phyloP scores from a whole-genome alignment of 2,888 invertebrate species.

The Bombylius major region DNA sequence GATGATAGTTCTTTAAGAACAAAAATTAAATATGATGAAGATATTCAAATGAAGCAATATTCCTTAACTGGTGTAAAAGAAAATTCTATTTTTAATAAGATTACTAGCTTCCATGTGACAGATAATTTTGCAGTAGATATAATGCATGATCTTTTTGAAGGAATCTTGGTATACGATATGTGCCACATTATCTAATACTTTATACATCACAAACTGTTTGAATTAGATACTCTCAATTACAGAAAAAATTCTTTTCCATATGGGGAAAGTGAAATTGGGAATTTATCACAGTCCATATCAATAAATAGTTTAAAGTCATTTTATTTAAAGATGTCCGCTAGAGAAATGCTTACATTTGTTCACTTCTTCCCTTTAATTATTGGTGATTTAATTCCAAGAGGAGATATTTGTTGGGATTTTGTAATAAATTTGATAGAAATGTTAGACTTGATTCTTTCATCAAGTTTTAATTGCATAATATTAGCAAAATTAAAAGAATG shows the following conservation, averaged over 20 bases:
- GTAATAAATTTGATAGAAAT: background rate
- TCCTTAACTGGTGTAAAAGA: background rate
- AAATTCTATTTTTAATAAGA: background rate
- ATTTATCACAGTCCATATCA: background rate
- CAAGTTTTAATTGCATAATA: background rate
- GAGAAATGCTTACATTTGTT: background rate
- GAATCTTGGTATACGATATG: background rate
- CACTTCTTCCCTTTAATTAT: background rate
- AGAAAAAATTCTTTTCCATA: background rate
- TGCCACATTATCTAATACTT: background rate
- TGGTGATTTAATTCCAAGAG: background rate
- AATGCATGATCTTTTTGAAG: slow-evolving; percentile 3
- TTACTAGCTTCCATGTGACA: background rate
- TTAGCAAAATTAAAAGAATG: background rate
- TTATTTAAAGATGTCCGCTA: background rate
- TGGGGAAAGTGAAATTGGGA: background rate
- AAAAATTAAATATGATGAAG: background rate
- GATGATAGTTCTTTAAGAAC: background rate
- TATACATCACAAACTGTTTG: background rate
- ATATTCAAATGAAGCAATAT: background rate
- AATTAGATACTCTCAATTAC: background rate
- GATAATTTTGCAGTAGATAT: background rate
- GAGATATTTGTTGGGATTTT: background rate
- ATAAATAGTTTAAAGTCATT: background rate
- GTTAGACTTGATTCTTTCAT: background rate